Percentiles rank a stretch among this genome's conserved stretches.
phyloP scores from a whole-genome alignment of 1,140 invertebrate species.

The Monochamus saltuarius region DNA sequence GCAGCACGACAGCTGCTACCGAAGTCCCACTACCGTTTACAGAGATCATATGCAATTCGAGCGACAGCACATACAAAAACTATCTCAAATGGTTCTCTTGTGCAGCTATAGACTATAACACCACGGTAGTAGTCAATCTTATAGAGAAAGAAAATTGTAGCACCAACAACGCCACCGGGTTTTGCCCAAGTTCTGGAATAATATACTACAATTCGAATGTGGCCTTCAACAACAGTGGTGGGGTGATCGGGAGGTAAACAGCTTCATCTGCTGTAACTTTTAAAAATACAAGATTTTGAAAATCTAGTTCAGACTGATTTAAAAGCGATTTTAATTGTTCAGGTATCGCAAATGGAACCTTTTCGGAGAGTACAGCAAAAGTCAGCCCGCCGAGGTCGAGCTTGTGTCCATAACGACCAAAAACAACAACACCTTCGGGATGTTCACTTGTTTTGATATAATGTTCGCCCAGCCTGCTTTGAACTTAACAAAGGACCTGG shows the following conservation, averaged over 20 bases:
- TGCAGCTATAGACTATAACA: conserved; percentile 49
- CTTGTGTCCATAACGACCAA: conserved; percentile 69
- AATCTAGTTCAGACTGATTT: not conserved
- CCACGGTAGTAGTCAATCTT: conserved; percentile 73
- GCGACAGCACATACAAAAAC: conserved; percentile 7
- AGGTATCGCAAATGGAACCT: conserved; percentile 71
- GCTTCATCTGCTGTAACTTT: not conserved
- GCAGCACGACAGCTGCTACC: not conserved
- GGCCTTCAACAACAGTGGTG: conserved; percentile 57
- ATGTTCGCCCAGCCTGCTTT: conserved; percentile 64
- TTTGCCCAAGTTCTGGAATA: conserved; percentile 1
- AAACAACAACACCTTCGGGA: conserved; percentile 79
- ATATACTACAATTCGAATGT: conserved; percentile 5
- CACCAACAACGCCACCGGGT: not conserved
- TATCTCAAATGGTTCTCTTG: conserved; percentile 48
- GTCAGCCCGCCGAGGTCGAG: conserved; percentile 51
- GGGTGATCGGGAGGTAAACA: conserved; percentile 37
- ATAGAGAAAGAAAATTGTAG: conserved; percentile 55
- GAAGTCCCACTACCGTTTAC: conserved; percentile 5
- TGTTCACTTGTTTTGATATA: conserved; percentile 79
- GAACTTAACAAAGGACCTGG: conserved; percentile 55
- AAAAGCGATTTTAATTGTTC: conserved; percentile 18
- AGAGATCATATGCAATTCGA: conserved; percentile 26
- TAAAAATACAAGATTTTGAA: too few relatives aligned
- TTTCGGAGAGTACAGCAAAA: conserved; percentile 58